Base-by-base conservation (phyloP, 2,113 vertebrate genomes). In the Phycodurus eques region DNA sequence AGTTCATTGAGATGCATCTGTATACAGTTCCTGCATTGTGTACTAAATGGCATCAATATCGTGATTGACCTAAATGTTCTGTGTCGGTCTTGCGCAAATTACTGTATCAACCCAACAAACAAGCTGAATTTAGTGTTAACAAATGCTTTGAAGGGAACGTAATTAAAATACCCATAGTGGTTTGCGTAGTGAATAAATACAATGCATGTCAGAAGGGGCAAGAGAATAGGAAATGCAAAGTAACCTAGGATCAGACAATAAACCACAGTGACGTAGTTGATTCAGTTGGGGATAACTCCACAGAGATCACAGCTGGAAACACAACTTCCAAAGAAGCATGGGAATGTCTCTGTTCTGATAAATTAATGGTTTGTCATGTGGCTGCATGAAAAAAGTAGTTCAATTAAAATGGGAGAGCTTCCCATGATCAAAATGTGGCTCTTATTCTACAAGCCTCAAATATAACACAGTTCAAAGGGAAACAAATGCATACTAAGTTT, bases 251-350 rank as follows among this genome's bases (percentile, higher is more conserved):
- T 86, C 73, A 88, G 77, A 74, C 79, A 75, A 76, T 22, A 77
- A 86, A 89, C 85, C 89, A 12, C 91, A 89, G 42, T 87, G 87
- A 89, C 82, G 88, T 80, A 12, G 64, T 68, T 1, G 0, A 64
- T 64, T 71, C 82, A 65, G 64, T 80, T 56, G 79, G 83, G 85
- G 71, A 20, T 35, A 9, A 72, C 51, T 71, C 83, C 76, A 67
- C 47, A 68, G 80, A 80, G 89, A 82, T 77, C 49, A 80, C 88
- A 90, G 88, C 88, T 88, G 91, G 76, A 81, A 85, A 68, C 76
- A 83, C 84, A 89, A 80, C 70, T 53, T 42, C 79, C 17, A 68
- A 56, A 39, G 33, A 83, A 73, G 78, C 80, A 79, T 91, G 90
- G 85, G 90, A 91, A 89, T 78, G 56, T 73, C 17, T 67, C 27